Evolutionary conservation across 2,888 invertebrate genomes (phyloP).

Genomic region (Melanargia galathea): DNA sequence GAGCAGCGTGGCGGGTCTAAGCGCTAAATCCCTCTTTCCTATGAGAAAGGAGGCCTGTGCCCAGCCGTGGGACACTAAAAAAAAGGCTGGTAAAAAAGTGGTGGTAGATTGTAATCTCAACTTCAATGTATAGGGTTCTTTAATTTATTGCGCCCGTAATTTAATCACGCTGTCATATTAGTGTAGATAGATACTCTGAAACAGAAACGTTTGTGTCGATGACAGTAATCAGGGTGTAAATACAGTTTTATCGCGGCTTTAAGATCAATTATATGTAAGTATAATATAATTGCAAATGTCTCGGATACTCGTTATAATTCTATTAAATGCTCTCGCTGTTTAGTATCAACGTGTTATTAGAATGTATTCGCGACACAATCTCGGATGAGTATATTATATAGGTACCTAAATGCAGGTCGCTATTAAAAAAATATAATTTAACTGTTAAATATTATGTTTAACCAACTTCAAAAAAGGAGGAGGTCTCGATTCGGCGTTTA

Average conservation of each 20-base stretch:
- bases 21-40: too few relatives aligned
- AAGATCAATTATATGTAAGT: too few relatives aligned
- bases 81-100: too few relatives aligned
- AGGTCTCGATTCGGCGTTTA: too few relatives aligned
- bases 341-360: slow-evolving; percentile 16
- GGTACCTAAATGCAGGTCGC: not conserved
- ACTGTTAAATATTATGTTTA: too few relatives aligned
- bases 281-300: slow-evolving; percentile 17
- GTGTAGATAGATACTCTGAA: slow-evolving; percentile 3
- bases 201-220: slow-evolving; percentile 12
- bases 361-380: slow-evolving; percentile 16
- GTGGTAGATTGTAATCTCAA: too few relatives aligned
- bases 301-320: slow-evolving; percentile 15
- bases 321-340: slow-evolving; percentile 18
- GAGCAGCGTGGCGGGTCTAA: too few relatives aligned
- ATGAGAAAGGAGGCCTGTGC: too few relatives aligned
- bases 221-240: slow-evolving; percentile 32
- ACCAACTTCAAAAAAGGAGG: too few relatives aligned
- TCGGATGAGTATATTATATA: too few relatives aligned
- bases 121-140: not conserved
- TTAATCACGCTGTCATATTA: slow-evolving; percentile 9
- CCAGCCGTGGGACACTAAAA: too few relatives aligned
- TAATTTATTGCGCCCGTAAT: slow-evolving; percentile 1
- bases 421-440: slow-evolving; percentile 1
- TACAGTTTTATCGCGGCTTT: slow-evolving; percentile 24